A percentile compares a stretch with the other conserved stretches of the same genome.
Conservation (phyloP, 2,113 vertebrate genomes). For the Zapus hudsonius region DNA sequence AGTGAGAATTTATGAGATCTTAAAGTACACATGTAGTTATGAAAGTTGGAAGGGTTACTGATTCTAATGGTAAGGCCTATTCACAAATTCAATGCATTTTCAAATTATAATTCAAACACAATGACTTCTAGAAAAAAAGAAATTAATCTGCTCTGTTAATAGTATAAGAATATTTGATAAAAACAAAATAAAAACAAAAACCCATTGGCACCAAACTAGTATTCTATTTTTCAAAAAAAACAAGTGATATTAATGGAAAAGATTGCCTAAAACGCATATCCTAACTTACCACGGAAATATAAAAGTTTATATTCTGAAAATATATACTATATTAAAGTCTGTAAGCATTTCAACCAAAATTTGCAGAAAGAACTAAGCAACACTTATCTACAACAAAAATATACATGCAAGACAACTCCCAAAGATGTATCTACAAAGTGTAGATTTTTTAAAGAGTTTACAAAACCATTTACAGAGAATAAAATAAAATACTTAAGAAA, state of each 20-base stretch:
- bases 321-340: conserved; percentile 92
- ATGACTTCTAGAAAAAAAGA: conserved; percentile 79
- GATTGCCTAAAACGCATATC: conserved; percentile 90
- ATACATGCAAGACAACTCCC: conserved; percentile 92
- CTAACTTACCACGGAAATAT: conserved; percentile 93
- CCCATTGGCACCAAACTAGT: conserved; percentile 89
- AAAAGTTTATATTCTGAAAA: conserved; percentile 94
- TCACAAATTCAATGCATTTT: conserved; percentile 87
- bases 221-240: conserved; percentile 90
- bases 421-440: conserved; percentile 89
- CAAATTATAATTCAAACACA: conserved; percentile 84
- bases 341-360: conserved; percentile 88
- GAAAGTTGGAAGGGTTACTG: conserved; percentile 83
- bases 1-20: conserved; percentile 83
- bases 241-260: conserved; percentile 87
- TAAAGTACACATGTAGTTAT: conserved; percentile 77
- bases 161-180: conserved; percentile 80
- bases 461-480: conserved; percentile 91
- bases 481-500: conserved; percentile 90
- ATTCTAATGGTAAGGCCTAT: conserved; percentile 90
- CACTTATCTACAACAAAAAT: conserved; percentile 93
- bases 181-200: background rate
- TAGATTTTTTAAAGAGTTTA: conserved; percentile 88
- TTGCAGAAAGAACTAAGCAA: conserved; percentile 88
- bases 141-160: conserved; percentile 74